Evolutionary conservation across 2,113 vertebrate genomes (phyloP).

Genomic region (Lophius piscatorius): DNA sequence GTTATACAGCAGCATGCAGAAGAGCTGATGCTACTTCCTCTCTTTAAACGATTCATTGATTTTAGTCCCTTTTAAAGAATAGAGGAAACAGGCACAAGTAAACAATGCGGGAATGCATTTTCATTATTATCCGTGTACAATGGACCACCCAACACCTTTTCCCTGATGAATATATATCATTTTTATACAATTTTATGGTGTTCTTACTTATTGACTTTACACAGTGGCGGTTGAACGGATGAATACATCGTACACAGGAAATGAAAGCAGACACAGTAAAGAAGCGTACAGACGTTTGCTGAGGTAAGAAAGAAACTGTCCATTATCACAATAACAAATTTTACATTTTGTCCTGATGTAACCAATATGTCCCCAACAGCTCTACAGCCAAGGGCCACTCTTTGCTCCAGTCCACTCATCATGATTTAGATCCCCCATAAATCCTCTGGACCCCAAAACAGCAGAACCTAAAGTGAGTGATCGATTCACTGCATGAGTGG

Average conservation of each 20-base stretch:
- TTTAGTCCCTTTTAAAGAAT: too few species aligned
- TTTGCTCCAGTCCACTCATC: conserved; percentile 44
- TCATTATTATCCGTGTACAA: too few species aligned
- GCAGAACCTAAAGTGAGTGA: conserved; percentile 45
- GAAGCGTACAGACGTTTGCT: conserved; percentile 1
- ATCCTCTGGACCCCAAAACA: conserved; percentile 51
- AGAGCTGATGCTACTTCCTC: too few species aligned
- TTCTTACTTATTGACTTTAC: too few species aligned
- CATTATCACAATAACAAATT: not conserved
- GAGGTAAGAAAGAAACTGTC: not conserved
- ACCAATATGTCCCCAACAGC: conserved; percentile 1
- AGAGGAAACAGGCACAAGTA: conserved; percentile 26
- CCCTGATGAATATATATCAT: too few species aligned
- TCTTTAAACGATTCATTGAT: too few species aligned
- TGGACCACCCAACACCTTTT: too few species aligned
- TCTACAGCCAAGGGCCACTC: conserved; percentile 27
- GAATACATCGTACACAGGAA: conserved; percentile 2
- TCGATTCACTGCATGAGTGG: conserved; percentile 51
- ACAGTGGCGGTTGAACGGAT: conserved; percentile 14
- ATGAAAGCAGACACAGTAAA: conserved; percentile 22
- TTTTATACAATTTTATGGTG: too few species aligned
- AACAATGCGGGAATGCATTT: conserved; percentile 39
- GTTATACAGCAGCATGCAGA: too few species aligned
- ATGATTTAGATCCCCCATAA: conserved; percentile 54
- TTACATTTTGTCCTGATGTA: conserved; percentile 10